These are phyloP conservation scores for Eucriotettix oculatus DNA, from an alignment of 2,888 invertebrate genomes.

Conservation along the genomic window DNA sequence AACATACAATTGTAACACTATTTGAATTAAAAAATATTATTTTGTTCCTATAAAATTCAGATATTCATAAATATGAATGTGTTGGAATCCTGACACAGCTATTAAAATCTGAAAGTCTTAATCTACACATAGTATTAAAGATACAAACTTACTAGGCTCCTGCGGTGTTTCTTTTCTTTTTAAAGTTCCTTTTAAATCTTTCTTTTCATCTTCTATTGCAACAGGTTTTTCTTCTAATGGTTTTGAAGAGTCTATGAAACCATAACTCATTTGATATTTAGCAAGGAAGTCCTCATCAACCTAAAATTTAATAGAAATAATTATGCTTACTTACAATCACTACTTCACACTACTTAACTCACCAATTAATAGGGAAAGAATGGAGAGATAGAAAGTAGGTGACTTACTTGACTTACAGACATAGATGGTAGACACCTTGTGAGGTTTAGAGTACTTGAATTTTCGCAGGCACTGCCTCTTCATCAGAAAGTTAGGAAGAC, in stretches of 20 bases:
- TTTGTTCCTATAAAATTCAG: too few relatives aligned
- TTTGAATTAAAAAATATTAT: too few relatives aligned
- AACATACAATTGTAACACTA: too few relatives aligned
- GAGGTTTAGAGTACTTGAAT: too few relatives aligned
- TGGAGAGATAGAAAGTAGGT: neutral
- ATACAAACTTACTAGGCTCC: constrained; percentile 21
- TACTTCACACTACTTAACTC: neutral
- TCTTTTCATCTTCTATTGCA: constrained; percentile 16
- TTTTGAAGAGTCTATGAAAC: constrained; percentile 49
- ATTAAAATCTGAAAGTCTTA: too few relatives aligned
- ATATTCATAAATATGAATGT: too few relatives aligned
- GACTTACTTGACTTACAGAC: neutral
- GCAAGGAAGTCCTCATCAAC: constrained; percentile 95
- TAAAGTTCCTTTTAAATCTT: constrained; percentile 19
- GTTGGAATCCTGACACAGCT: too few relatives aligned
- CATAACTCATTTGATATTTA: constrained; percentile 88
- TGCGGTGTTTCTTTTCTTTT: constrained; percentile 33
- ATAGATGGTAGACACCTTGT: too few relatives aligned
- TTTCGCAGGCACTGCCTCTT: too few relatives aligned
- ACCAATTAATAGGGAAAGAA: neutral
- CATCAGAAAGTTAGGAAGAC: too few relatives aligned
- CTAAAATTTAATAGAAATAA: constrained; percentile 21
- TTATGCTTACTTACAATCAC: neutral
- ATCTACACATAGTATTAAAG: too few relatives aligned
- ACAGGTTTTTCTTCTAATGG: constrained; percentile 17